These are phyloP conservation scores for Acridotheres tristis DNA, from an alignment of 2,797 vertebrate species.

Conservation along the genomic window DNA sequence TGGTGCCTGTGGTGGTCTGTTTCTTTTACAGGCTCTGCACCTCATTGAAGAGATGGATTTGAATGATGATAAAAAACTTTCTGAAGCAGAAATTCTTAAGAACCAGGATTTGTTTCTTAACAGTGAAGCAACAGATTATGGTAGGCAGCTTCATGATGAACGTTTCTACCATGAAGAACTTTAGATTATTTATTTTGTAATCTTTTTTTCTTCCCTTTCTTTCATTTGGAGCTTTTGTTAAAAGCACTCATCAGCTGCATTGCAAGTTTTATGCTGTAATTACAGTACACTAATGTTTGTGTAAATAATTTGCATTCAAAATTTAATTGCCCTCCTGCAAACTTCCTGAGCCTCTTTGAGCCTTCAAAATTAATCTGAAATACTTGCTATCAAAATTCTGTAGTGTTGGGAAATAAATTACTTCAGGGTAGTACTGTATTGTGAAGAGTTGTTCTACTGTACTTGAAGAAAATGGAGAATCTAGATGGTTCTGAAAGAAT, in stretches of 20 bases:
- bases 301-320: conserved; percentile 58
- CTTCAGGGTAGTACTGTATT: conserved; percentile 6
- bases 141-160: conserved; percentile 88
- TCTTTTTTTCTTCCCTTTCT: background rate
- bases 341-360: background rate
- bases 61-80: conserved; percentile 86
- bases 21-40: conserved; percentile 85
- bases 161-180: conserved; percentile 90
- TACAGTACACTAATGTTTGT: conserved; percentile 38
- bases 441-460: conserved; percentile 38
- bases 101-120: conserved; percentile 92
- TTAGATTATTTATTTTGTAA: conserved; percentile 70
- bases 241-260: conserved; percentile 2
- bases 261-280: conserved; percentile 61
- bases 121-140: conserved; percentile 97
- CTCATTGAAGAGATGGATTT: conserved; percentile 93
- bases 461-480: conserved; percentile 55
- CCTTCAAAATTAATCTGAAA: conserved; percentile 24
- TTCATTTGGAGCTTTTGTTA: conserved; percentile 6
- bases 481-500: conserved; percentile 25
- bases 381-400: conserved; percentile 5
- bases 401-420: conserved; percentile 10
- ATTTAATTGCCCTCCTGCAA: conserved; percentile 38
- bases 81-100: conserved; percentile 87
- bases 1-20: background rate